Evolutionary conservation across 2,113 vertebrate genomes (phyloP).

Genomic region (Gracilinanus agilis): DNA sequence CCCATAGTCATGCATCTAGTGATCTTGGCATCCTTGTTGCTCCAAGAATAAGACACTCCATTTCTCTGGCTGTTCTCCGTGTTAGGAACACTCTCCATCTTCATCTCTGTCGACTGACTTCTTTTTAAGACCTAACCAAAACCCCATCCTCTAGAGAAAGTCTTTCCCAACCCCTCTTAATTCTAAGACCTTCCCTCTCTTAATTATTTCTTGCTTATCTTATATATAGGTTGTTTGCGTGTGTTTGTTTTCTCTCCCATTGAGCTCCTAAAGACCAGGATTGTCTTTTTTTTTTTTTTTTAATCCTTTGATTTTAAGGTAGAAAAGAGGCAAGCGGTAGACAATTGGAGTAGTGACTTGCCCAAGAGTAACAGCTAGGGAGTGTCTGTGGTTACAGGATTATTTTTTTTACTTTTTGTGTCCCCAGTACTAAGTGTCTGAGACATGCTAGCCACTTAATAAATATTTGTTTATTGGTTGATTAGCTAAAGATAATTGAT

Average conservation of each 20-base stretch:
- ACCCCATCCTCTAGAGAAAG: not conserved
- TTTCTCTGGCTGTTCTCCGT: not conserved
- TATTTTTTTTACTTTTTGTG: not conserved
- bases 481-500: not conserved
- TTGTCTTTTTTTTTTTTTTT: not conserved
- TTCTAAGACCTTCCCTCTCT: not conserved
- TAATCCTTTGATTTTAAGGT: no score
- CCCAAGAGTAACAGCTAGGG: no score
- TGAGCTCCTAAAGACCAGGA: not conserved
- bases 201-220: not conserved
- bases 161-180: not conserved
- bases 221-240: not conserved
- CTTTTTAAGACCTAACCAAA: not conserved
- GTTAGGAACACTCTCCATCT: not conserved
- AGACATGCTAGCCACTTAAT: not conserved
- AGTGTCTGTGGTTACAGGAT: no score
- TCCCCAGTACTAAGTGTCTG: not conserved
- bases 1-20: no score
- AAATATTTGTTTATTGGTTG: not conserved
- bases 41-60: not conserved
- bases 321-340: no score
- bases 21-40: not conserved
- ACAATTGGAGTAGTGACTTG: no score
- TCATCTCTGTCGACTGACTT: not conserved
- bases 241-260: not conserved